Evolutionary conservation across 2,113 vertebrate species (phyloP).

Genomic region (Rana temporaria): DNA sequence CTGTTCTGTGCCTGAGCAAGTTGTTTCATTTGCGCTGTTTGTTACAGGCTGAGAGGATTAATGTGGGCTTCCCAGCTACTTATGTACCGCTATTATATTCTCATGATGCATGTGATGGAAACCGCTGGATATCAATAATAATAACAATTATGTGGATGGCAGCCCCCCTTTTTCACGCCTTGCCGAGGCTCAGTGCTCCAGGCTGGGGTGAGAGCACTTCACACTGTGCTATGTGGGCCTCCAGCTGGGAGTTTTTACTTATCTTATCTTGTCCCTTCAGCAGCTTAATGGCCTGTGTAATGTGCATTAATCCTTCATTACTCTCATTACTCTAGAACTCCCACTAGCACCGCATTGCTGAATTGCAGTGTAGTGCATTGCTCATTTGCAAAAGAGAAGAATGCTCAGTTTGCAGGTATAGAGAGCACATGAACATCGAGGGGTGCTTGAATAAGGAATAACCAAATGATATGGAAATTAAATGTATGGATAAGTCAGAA

Average conservation of each 20-base stretch:
- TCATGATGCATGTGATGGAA: slow-evolving; percentile 44
- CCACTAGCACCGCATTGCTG: slow-evolving; percentile 38
- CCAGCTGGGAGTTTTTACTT: slow-evolving; percentile 43
- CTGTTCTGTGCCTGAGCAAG: background rate
- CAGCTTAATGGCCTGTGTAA: slow-evolving; percentile 56
- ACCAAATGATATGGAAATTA: background rate
- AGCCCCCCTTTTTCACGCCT: slow-evolving; percentile 43
- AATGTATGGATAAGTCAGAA: background rate
- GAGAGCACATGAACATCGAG: background rate
- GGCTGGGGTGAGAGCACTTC: slow-evolving; percentile 33
- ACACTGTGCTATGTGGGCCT: slow-evolving; percentile 20
- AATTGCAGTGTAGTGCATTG: slow-evolving; percentile 10
- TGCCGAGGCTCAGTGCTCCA: slow-evolving; percentile 34
- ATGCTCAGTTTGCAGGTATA: background rate
- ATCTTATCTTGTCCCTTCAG: slow-evolving; percentile 56
- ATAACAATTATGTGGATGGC: slow-evolving; percentile 50
- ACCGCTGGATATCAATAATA: slow-evolving; percentile 38
- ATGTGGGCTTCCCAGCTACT: background rate
- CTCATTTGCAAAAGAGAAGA: slow-evolving; percentile 28
- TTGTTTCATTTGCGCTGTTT: background rate
- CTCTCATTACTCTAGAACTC: slow-evolving; percentile 52
- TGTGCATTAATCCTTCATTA: slow-evolving; percentile 57
- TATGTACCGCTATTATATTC: slow-evolving; percentile 21
- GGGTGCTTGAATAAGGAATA: background rate
- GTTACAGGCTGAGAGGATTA: background rate